Evolutionary conservation across 2,888 invertebrate genomes (phyloP), one percentile per base, ranked within the genome.

Genomic region (Cepaea hortensis): DNA sequence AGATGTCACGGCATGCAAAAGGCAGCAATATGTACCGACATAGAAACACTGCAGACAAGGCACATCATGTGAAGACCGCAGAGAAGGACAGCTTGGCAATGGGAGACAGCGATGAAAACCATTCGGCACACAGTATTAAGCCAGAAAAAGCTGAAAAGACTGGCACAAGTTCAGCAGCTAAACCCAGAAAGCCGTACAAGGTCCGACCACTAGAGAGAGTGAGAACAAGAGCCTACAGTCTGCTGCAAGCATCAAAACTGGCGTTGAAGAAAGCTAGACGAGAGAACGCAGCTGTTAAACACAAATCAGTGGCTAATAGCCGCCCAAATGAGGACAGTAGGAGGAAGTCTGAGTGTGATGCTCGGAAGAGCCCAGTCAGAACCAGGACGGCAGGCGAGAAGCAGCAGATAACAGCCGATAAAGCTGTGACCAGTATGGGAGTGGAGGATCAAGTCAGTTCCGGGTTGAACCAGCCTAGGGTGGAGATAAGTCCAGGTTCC

Each of bases 201-300:
- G 75, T 87, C 35, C 11, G 81, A 20, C 87, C 84, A 4, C 35
- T 87, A 20, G 87, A 87, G 55, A 73, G 87, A 18, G 87, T 87
- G 1, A 72, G 87, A 70, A 87, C 87, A 9, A 80, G 87, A 15
- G 87, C 84, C 7, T 87, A 87, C 50, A 87, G 81, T 75, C 61
- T 81, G 11, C 55, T 87, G 3, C 70, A 81, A 23, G 87, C 87
- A 7, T 87, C 87, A 6, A 84, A 87, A 73, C 68, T 65, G 13
- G 87, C 87, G 15, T 18, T 87, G 79, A 84, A 81, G 72, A 72
- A 61, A 76, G 87, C 87, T 65, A 83, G 79, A 76, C 50, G 72
- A n/a, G 86, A 86, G n/a, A 75, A 76, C 61, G 87, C 62, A 15
- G 48, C 79, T 3, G 72, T 72, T 50, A 81, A 62, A 55, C 48